A percentile compares a stretch with the other conserved stretches of the same genome.
phyloP scores from a whole-genome alignment of 2,113 vertebrate species.

The Lynx canadensis region DNA sequence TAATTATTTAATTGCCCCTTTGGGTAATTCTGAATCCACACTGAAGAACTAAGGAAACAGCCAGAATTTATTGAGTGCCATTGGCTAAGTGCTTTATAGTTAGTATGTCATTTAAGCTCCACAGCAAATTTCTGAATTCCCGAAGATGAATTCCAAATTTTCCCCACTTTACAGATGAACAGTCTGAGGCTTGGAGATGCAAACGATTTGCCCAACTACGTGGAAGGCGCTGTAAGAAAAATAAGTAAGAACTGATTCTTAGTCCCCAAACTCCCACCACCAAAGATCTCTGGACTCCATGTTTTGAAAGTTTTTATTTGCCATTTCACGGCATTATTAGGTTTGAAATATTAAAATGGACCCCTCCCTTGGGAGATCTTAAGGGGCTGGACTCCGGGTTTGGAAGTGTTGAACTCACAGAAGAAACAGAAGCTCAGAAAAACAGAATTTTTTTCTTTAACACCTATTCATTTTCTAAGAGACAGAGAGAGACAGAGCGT shows the following conservation, averaged over 20 bases:
- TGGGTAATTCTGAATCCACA: neutral
- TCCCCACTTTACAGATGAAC: neutral
- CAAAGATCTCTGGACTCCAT: neutral
- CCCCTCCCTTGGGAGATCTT: neutral
- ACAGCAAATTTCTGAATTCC: neutral
- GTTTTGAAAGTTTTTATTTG: neutral
- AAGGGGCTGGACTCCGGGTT: neutral
- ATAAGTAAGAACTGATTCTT: neutral
- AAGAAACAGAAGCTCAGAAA: conserved; percentile 4
- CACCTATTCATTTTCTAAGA: no score
- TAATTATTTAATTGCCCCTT: neutral
- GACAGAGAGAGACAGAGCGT: no score
- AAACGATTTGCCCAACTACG: neutral
- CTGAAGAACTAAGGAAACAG: conserved; percentile 2
- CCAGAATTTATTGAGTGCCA: neutral
- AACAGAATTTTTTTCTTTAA: no score
- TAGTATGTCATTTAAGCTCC: neutral
- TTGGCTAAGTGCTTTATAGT: neutral
- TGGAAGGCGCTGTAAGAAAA: neutral
- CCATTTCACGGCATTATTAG: neutral
- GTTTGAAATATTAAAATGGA: conserved; percentile 36
- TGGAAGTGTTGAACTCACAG: neutral
- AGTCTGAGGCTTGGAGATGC: neutral
- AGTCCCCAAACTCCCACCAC: neutral
- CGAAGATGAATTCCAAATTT: neutral